Percentiles rank a stretch among this genome's conserved stretches.
These are phyloP conservation scores for Peromyscus polionotus DNA, from an alignment of 2,113 vertebrate species.

Conservation along the genomic window DNA sequence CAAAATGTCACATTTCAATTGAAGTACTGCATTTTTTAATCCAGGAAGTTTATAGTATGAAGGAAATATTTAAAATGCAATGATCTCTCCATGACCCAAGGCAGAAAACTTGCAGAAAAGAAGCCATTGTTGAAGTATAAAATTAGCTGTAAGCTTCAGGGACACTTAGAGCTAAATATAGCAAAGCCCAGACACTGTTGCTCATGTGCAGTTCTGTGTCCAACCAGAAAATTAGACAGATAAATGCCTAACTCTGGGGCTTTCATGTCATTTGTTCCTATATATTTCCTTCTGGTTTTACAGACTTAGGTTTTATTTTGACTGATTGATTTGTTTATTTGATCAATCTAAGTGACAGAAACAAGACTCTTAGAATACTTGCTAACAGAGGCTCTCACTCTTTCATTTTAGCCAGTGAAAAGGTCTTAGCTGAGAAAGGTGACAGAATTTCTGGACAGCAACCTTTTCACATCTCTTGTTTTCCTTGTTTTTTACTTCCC, in stretches of 20 bases:
- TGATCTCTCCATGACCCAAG: not conserved
- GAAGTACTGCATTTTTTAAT: not conserved
- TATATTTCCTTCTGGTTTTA: not conserved
- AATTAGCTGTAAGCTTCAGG: not conserved
- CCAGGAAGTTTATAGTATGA: not conserved
- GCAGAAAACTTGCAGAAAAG: not conserved
- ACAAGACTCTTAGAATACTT: not conserved
- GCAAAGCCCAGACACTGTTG: not conserved
- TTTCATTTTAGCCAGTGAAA: not conserved
- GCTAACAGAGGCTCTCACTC: too few relatives aligned
- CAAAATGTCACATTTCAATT: not conserved
- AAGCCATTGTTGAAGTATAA: not conserved
- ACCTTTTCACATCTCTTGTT: not conserved
- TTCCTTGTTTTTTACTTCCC: not conserved
- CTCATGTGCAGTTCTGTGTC: not conserved
- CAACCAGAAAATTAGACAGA: not conserved
- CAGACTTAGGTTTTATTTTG: not conserved
- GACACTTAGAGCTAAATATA: not conserved
- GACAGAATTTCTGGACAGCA: not conserved
- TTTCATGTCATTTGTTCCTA: not conserved
- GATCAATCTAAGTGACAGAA: not conserved
- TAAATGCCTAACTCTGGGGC: not conserved
- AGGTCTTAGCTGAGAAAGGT: not conserved
- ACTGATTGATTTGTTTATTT: not conserved
- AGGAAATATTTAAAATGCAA: not conserved